Conservation (phyloP, 2,888 invertebrate genomes). For the Oxyscelio sp. region DNA sequence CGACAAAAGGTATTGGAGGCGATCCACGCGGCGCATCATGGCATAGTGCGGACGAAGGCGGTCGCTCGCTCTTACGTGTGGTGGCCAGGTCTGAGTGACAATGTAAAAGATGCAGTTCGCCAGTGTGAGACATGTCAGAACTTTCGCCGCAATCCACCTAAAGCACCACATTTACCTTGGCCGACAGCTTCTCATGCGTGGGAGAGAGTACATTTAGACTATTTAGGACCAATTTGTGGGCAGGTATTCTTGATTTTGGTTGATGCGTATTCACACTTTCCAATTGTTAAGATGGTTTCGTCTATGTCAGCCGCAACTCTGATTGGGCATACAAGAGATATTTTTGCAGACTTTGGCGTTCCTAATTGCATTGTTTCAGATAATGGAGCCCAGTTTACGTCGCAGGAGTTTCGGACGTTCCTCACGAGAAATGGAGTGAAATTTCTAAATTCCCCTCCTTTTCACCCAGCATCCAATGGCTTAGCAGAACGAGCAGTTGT, state of each 20-base stretch:
- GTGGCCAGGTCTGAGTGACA: constrained; percentile 24
- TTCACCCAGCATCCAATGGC: constrained; percentile 25
- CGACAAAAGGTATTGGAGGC: constrained; percentile 7
- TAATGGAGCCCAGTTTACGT: constrained; percentile 22
- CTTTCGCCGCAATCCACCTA: constrained; percentile 5
- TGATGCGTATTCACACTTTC: constrained; percentile 32
- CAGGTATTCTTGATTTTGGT: constrained; percentile 19
- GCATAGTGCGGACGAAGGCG: constrained; percentile 22
- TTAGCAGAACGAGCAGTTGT: background rate
- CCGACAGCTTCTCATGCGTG: constrained; percentile 17
- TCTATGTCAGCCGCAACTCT: constrained; percentile 18
- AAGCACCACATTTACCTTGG: constrained; percentile 18
- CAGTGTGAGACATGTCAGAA: constrained; percentile 9
- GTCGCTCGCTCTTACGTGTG: constrained; percentile 15
- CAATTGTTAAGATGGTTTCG: too few relatives aligned
- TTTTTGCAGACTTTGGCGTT: constrained; percentile 22
- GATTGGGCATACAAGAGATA: background rate
- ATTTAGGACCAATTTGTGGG: constrained; percentile 28
- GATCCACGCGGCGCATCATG: constrained; percentile 30
- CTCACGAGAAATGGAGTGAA: constrained; percentile 17
- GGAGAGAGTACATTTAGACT: constrained; percentile 37
- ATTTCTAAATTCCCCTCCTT: constrained; percentile 11
- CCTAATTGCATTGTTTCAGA: constrained; percentile 19
- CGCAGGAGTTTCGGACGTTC: constrained; percentile 6
- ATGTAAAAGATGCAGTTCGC: constrained; percentile 3